Base-by-base conservation (phyloP, 2,113 vertebrate genomes). In the Scomber colias region DNA sequence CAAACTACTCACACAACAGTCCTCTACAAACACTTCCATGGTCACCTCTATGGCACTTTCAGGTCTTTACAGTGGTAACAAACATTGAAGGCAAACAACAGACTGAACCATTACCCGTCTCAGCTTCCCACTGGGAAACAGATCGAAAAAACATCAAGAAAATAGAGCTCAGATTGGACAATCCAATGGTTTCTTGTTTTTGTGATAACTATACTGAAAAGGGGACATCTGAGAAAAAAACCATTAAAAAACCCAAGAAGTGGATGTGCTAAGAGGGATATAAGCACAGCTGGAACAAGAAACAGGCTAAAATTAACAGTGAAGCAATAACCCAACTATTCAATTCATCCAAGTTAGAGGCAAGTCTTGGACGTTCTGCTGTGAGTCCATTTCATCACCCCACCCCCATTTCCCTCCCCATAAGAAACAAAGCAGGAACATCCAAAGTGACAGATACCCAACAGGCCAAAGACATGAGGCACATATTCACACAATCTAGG, bases 1-100 rank as follows among this genome's bases (percentile, higher is more conserved):
- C 44, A 12, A 54, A 54, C 85, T 87, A 89, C 75, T 79, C 78
- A 62, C 84, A 72, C 50, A 80, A 81, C 82, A 65, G 53, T 76
- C 82, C 45, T 78, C 71, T 63, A 81, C 60, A 75, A 89, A 88
- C 90, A 92, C 90, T 91, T 90, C 46, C 86, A 76, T 79, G 73
- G 53, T 88, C 82, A 84, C 75, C 64, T 77, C 84, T 84, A 91
- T 93, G 92, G 92, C 93, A 93, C 93, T 91, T 92, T 88, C 90
- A 88, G 89, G 85, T 91, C 90, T 93, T 87, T 89, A 89, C 88
- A 90, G 90, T 89, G 87, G 88, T 86, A 81, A 91, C 79, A 87
- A 84, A 73, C 73, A 82, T 75, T 77, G 19, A 92, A 92, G 84
- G 90, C 90, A 90, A 92, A 87, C 68, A 83, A 87, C 85, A 87